Base-by-base conservation (phyloP, 1,140 invertebrate species). In the Apis laboriosa region DNA sequence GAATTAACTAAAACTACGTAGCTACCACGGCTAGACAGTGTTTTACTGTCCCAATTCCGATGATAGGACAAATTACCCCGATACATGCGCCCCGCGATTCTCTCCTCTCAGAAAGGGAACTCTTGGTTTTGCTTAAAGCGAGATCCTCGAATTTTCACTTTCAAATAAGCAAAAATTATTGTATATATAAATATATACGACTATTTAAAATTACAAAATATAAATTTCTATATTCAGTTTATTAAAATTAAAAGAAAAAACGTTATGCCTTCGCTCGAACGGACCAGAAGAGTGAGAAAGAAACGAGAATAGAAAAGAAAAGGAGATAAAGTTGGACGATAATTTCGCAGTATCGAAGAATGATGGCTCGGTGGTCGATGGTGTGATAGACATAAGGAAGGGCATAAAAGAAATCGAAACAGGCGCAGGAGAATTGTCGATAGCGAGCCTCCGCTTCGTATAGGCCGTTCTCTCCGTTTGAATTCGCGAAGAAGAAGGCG, bases 1-100 rank as follows among this genome's bases (percentile, higher is more conserved):
- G 89, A 90, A 91, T 90, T 90, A 89, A 86, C 86, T 87, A 82
- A 91, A 90, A 90, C 87, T 84, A 82, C 58, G 83, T 75, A 58
- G 56, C 84, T 79, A 66, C 28, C 51, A 75, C 66, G 84, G 77
- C 90, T 89, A 90, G 89, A 90, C 90, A 61, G 34, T 90, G 90
- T 90, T 90, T 90, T 90, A 89, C 82, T 66, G 82, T 70, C 71
- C 53, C 84, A 85, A 88, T 88, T 85, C 78, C 82, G 71, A 77
- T 82, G 60, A 87, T 79, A 72, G 71, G 34, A 51, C 71, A 21
- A 80, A 74, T 84, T 77, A 68, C 24, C 43, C 9, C 17, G 72
- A 9, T 56, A 21, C 56, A 28, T 68, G 24, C 61, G 21, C 7
- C 17, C 21, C 15, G 15, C 34, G 9, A 74, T 24, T 55, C 19